Percentiles rank a stretch among this genome's conserved stretches.
These are phyloP conservation scores for Drosophila leonis DNA, from an alignment of 2,888 invertebrate species.

Conservation along the genomic window DNA sequence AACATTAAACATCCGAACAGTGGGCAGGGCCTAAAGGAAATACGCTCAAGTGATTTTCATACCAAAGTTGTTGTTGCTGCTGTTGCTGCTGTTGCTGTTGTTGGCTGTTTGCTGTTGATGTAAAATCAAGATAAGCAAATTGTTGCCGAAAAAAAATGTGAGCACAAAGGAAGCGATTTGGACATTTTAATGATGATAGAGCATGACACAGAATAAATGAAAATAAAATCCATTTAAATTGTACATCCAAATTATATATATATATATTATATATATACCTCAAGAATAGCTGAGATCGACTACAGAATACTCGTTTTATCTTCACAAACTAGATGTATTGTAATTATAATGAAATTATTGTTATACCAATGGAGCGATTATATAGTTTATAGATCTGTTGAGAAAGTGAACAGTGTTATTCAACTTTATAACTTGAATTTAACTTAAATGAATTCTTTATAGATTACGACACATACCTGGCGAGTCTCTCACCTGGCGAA, in stretches of 20 bases:
- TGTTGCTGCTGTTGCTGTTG: conserved; percentile 35
- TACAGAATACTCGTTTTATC: too few species aligned
- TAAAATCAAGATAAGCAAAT: conserved; percentile 79
- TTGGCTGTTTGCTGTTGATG: conserved; percentile 64
- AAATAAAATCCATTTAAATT: conserved; percentile 64
- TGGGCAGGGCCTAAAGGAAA: conserved; percentile 71
- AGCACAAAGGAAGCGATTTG: conserved; percentile 78
- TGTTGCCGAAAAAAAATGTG: conserved; percentile 71
- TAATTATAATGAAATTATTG: too few species aligned
- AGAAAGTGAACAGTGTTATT: too few species aligned
- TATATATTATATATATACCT: neutral
- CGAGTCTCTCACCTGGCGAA: too few species aligned
- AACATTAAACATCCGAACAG: conserved; percentile 53
- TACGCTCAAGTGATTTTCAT: conserved; percentile 81
- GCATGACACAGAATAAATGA: conserved; percentile 79
- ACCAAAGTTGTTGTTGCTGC: conserved; percentile 47
- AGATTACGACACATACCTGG: too few species aligned
- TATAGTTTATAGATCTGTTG: too few species aligned
- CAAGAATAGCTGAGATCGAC: neutral
- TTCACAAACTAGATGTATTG: too few species aligned
- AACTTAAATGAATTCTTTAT: too few species aligned
- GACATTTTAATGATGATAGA: conserved; percentile 78
- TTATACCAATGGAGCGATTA: too few species aligned
- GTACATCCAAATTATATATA: conserved; percentile 36
- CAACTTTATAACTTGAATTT: too few species aligned